These are phyloP conservation scores for Andricus quercusramuli DNA, from an alignment of 2,888 invertebrate genomes.

Conservation along the genomic window DNA sequence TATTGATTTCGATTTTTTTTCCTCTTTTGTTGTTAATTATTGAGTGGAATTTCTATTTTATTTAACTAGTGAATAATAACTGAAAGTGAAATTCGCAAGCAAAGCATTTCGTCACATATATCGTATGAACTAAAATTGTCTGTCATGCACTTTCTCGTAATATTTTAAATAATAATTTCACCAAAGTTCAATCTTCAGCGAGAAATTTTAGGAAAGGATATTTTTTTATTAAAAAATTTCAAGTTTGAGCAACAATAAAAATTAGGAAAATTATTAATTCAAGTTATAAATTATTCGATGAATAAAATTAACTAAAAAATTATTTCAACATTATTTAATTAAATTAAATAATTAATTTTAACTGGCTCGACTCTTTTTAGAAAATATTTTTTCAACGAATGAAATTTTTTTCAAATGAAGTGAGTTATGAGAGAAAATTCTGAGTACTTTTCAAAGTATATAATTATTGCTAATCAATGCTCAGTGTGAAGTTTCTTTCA, in stretches of 20 bases:
- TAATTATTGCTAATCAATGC: background rate
- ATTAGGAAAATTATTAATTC: background rate
- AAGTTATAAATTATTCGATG: background rate
- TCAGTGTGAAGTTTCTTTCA: background rate
- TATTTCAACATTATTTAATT: too few species aligned
- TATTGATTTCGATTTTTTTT: too few species aligned
- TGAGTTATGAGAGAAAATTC: background rate
- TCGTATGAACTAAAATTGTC: background rate
- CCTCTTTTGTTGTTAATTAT: background rate
- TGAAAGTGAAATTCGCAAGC: background rate
- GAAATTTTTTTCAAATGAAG: background rate
- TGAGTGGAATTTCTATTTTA: constrained; percentile 1
- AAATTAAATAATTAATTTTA: too few species aligned
- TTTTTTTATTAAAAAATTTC: background rate
- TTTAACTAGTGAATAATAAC: background rate
- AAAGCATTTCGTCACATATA: background rate
- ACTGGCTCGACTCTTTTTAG: background rate
- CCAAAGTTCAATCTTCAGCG: background rate
- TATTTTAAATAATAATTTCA: background rate
- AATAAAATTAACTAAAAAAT: too few species aligned
- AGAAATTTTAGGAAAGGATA: background rate
- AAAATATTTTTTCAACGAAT: background rate
- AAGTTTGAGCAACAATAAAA: background rate
- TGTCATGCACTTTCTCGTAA: constrained; percentile 34
- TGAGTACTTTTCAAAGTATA: background rate